Evolutionary conservation across 2,113 vertebrate genomes (phyloP).

Genomic region (Elephas maximus): DNA sequence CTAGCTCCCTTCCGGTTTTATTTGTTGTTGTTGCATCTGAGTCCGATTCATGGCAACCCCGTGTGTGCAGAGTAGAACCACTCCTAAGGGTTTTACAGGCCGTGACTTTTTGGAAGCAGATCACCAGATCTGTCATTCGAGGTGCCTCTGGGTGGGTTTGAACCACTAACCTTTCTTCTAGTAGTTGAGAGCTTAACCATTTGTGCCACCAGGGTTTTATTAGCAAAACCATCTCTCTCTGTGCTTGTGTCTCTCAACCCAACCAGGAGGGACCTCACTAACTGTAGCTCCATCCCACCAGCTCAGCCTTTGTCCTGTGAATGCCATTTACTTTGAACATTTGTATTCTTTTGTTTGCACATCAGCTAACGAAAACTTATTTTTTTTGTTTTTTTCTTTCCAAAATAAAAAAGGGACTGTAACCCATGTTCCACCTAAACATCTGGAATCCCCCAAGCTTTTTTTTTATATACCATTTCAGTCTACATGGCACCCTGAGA

Average conservation of each 20-base stretch:
- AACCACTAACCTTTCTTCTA: not conserved
- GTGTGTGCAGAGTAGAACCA: not conserved
- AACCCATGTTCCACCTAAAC: fast-evolving
- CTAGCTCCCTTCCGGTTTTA: not conserved
- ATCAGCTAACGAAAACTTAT: not conserved
- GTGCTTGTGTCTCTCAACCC: fast-evolving
- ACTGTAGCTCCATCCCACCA: fast-evolving
- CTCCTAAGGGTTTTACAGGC: not conserved
- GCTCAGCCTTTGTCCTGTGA: not conserved
- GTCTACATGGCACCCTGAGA: fast-evolving
- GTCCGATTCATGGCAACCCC: not conserved
- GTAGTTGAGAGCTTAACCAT: not conserved
- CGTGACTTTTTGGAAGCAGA: not conserved
- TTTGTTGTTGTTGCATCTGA: not conserved
- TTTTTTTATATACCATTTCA: fast-evolving
- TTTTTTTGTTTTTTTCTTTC: not conserved
- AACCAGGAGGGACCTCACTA: fast-evolving
- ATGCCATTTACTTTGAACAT: fast-evolving
- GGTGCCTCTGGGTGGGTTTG: not conserved
- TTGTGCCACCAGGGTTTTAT: not conserved
- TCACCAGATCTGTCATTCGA: not conserved
- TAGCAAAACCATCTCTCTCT: not conserved
- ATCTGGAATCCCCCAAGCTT: not conserved
- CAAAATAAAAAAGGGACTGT: not conserved
- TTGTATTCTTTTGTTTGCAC: not conserved